Conservation (phyloP, 2,113 vertebrate genomes). For the Sprattus sprattus region DNA sequence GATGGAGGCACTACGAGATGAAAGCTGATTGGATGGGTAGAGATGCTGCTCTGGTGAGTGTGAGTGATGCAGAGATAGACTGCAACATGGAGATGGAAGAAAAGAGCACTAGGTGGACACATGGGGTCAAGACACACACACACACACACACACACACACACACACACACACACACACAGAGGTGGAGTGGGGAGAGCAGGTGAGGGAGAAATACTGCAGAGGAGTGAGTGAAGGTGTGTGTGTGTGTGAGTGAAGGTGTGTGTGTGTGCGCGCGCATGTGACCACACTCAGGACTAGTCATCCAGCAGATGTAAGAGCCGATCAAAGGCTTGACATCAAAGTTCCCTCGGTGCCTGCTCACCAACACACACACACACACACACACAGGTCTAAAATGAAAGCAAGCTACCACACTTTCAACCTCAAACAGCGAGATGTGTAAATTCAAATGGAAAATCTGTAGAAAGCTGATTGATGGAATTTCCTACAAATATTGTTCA, state of each 20-base stretch:
- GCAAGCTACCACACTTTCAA: background rate
- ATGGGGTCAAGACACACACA: background rate
- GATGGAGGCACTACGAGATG: background rate
- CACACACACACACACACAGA: background rate
- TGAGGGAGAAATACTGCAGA: background rate
- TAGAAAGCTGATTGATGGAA: background rate
- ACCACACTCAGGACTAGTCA: background rate
- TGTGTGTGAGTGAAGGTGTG: background rate
- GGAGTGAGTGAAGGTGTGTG: no score
- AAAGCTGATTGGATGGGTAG: background rate
- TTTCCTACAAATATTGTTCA: background rate
- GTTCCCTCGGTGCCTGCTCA: background rate
- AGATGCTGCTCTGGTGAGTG: background rate
- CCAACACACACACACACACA: background rate
- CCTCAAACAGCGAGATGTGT: background rate
- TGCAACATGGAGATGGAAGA: background rate
- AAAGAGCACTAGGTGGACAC: background rate
- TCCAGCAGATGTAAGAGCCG: conserved; percentile 32
- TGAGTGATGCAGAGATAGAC: background rate
- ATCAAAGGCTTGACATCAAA: conserved; percentile 37
- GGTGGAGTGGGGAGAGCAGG: background rate
- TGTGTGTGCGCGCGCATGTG: background rate
- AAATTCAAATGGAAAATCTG: background rate
- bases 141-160: background rate
- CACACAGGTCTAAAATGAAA: background rate